Evolutionary conservation across 2,113 vertebrate genomes (phyloP), one percentile per base, ranked within the genome.

Genomic region (Eulemur macaco): DNA sequence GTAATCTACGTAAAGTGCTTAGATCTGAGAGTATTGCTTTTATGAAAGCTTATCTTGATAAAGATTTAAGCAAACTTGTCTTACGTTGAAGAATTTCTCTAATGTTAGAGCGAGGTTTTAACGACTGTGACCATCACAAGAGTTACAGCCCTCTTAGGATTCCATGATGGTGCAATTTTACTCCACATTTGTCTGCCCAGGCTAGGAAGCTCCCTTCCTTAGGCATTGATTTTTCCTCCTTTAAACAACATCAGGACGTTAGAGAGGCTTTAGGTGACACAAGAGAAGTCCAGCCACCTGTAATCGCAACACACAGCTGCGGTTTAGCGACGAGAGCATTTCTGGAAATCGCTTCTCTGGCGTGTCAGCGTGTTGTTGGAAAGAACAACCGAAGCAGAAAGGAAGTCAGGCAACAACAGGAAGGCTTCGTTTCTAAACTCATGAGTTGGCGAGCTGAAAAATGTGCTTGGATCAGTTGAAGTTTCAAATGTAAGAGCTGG

Each of bases 321-420:
- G 31, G 74, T 90, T 93, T 21, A 96, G 96, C 89, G 91, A 85
- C 63, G 47, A 42, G 73, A 8, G 39, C 74, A 47, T 94, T 97
- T 96, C 89, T 92, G 96, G 81, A 97, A 97, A 96, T 60, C 86
- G 68, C 78, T 98, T 98, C 95, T 86, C 85, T 69, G 52, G 76
- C 83, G 86, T 85, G 96, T 94, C 73, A 96, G 86, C 73, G 20
- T 96, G 89, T 97, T 95, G 93, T 74, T 82, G 20, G 58, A 91
- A 98, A 97, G 64, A 83, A 83, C 74, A 95, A 97, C 66, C 66
- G 83, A 97, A 96, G 95, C 91, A 96, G 89, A 97, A 98, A 97
- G 82, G 85, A 96, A 97, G 96, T 91, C 52, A 71, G 81, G 73
- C 50, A 88, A 69, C 81, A 86, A 93, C 66, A 90, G 77, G 94